Conservation (phyloP, 2,113 vertebrate species). For the Sciurus niger region DNA sequence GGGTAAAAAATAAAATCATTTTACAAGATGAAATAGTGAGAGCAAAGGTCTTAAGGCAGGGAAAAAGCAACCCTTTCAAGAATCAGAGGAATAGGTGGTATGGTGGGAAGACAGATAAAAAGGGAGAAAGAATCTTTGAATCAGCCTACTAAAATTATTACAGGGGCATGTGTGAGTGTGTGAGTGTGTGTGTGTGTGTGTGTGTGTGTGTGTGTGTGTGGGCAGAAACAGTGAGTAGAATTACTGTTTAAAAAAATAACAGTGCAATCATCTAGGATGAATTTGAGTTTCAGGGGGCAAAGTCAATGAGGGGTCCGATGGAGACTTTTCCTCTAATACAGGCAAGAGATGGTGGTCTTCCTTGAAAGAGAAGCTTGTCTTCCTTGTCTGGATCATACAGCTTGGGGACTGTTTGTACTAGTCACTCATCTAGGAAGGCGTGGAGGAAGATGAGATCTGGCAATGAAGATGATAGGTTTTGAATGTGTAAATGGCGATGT, state of each 20-base stretch:
- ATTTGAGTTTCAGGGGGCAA: neutral
- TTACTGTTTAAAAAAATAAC: neutral
- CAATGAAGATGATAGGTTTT: neutral
- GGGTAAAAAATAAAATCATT: neutral
- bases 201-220: neutral
- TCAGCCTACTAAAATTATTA: neutral
- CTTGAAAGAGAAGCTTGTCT: neutral
- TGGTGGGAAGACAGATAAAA: neutral
- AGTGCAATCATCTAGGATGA: neutral
- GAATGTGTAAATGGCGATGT: neutral
- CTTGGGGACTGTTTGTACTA: neutral
- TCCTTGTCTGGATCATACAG: neutral
- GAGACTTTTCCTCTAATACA: neutral
- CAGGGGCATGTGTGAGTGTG: neutral
- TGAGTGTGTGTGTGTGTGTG: no score
- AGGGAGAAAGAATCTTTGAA: neutral
- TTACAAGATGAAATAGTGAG: neutral
- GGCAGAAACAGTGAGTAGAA: neutral
- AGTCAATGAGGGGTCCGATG: neutral
- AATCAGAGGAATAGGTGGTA: neutral
- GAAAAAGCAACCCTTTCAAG: neutral
- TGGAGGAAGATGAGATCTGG: neutral
- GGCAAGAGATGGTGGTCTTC: neutral
- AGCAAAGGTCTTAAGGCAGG: fast-evolving
- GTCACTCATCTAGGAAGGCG: neutral